Evolutionary conservation across 2,797 vertebrate genomes (phyloP), one percentile per base, ranked within the genome.

Genomic region (Psittacula derbiana): DNA sequence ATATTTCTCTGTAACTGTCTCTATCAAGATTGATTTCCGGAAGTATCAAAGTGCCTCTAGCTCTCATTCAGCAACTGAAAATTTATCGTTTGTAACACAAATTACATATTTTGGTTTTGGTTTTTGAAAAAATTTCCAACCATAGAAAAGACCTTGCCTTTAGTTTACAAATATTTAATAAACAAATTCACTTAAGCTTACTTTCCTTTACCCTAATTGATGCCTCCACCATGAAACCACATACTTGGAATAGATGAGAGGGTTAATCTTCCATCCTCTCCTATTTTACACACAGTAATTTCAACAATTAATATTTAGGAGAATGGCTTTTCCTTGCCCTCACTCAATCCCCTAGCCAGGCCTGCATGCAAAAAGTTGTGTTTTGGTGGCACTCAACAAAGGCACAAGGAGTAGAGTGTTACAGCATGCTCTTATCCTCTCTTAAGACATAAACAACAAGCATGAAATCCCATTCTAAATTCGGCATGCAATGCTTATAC

Each of bases 1-100:
- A 83, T 92, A 93, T 87, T 85, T 80, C 58, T 90, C 65, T 90
- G 40, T 44, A 71, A 67, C 66, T 36, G 24, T 75, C 58, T 84
- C 65, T 43, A 86, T 65, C 49, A 84, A 84, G 52, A 84, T 73
- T 86, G 44, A 90, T 81, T 90, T 86, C 84, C 47, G 71, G 38
- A 81, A 92, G 28, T 44, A 88, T 64, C 40, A 81, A 92, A 76
- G 47, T 76, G 43, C 36, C 50, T 76, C 70, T 61, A 93, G 41
- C 41, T 78, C 36, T 87, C 53, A 60, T 44, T 58, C 28, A 83
- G 58, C 47, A 53, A 86, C 53, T 41, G 70, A 92, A 46, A 58
- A 83, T 87, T 83, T 91, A 74, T 40, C 24, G 71, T 71, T 67
- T 28, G 15, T 67, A 90, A 73, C 49, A 65, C 4, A 86, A 79